Percentiles rank a stretch among this genome's conserved stretches.
Conservation (phyloP, 2,888 invertebrate species). For the Cheilosia impressa region DNA sequence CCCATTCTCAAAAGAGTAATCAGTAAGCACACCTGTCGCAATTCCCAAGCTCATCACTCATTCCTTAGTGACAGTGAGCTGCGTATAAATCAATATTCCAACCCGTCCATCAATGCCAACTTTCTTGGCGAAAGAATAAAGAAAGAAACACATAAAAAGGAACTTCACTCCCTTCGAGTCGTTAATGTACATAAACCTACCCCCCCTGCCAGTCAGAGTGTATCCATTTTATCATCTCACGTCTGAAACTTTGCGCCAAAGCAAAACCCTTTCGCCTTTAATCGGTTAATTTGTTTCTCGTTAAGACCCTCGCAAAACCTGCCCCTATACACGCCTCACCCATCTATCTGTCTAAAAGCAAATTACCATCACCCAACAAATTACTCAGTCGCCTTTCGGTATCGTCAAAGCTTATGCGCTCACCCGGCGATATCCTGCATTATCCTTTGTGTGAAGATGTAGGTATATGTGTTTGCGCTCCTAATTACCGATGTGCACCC, state of each 20-base stretch:
- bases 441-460: conserved; percentile 31
- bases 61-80: conserved; percentile 3
- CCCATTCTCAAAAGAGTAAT: background rate
- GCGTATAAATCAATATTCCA: conserved; percentile 31
- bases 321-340: background rate
- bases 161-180: conserved; percentile 1
- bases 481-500: conserved; percentile 67
- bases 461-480: conserved; percentile 11
- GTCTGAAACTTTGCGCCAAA: conserved; percentile 17
- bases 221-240: conserved; percentile 48
- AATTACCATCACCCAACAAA: conserved; percentile 51
- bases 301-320: conserved; percentile 25
- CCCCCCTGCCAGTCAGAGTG: background rate
- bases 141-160: background rate
- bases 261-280: conserved; percentile 42
- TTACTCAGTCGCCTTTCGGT: conserved; percentile 41
- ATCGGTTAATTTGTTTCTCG: conserved; percentile 69
- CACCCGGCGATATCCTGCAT: conserved; percentile 30
- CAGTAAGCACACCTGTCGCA: background rate
- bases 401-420: conserved; percentile 42
- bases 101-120: conserved; percentile 35
- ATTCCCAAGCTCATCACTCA: conserved; percentile 4
- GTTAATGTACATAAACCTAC: conserved; percentile 30
- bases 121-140: conserved; percentile 13
- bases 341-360: conserved; percentile 14